Evolutionary conservation across 2,797 vertebrate species (phyloP).

Genomic region (Melanotaenia trifasciata): DNA sequence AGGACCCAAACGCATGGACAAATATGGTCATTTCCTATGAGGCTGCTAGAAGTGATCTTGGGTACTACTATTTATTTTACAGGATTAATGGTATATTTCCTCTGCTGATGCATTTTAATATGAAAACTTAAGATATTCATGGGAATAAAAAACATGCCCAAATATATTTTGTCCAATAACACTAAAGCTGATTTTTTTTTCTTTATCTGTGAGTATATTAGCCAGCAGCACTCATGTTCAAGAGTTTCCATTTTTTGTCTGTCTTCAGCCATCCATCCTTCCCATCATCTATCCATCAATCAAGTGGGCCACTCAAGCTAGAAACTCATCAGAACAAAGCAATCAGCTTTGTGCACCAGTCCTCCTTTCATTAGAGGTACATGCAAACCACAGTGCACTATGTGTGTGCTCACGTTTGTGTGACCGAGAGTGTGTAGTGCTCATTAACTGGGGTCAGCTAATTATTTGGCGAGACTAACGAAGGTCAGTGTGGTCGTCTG

Average conservation of each 20-base stretch:
- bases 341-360: conserved; percentile 71
- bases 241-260: conserved; percentile 53
- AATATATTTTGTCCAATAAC: conserved; percentile 37
- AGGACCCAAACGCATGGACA: conserved; percentile 46
- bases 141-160: not conserved
- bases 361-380: conserved; percentile 77
- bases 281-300: conserved; percentile 64
- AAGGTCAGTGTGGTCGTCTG: conserved; percentile 82
- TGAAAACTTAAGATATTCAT: not conserved
- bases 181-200: conserved; percentile 14
- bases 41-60: conserved; percentile 26
- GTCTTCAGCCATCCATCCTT: conserved; percentile 37
- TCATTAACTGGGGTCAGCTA: conserved; percentile 85
- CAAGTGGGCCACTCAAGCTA: conserved; percentile 69
- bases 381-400: conserved; percentile 61
- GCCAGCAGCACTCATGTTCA: conserved; percentile 37
- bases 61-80: conserved; percentile 4
- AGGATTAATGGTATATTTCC: not conserved
- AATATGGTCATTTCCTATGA: conserved; percentile 35
- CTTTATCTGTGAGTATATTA: conserved; percentile 22
- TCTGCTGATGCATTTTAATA: conserved; percentile 9
- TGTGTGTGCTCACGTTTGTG: conserved; percentile 29
- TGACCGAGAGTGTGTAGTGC: conserved; percentile 46
- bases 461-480: conserved; percentile 86
- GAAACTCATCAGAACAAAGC: conserved; percentile 79